phyloP scores from a whole-genome alignment of 2,888 invertebrate genomes.

The Molanna angustata region DNA sequence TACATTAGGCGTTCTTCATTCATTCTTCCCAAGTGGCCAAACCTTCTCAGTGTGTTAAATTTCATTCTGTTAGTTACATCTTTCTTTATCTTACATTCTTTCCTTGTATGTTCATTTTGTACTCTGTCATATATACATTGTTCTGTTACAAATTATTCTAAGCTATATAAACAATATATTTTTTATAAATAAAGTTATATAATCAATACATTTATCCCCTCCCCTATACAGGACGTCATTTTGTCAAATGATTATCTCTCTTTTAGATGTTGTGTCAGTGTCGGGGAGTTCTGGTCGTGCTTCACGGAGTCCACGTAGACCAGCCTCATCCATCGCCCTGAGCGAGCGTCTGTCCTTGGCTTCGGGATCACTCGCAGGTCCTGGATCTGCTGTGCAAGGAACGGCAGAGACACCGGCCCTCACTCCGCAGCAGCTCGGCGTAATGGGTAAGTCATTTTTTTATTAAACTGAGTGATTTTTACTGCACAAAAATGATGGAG shows the following conservation, averaged over 20 bases:
- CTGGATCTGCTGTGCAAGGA: conserved; percentile 45
- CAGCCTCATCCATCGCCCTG: conserved; percentile 46
- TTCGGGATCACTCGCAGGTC: conserved; percentile 61
- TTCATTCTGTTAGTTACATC: too few relatives aligned
- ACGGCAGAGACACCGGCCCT: conserved; percentile 60
- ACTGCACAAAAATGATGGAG: too few relatives aligned
- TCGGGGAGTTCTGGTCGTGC: conserved; percentile 64
- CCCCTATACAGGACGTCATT: neutral
- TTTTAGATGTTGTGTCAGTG: conserved; percentile 58
- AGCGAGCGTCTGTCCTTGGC: conserved; percentile 68
- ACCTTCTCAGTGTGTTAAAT: too few relatives aligned
- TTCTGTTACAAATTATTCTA: too few relatives aligned
- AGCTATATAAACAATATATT: too few relatives aligned
- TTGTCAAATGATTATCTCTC: conserved; percentile 4
- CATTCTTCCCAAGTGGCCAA: too few relatives aligned
- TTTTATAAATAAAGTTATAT: neutral
- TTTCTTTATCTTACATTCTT: too few relatives aligned
- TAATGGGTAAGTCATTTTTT: conserved; percentile 71
- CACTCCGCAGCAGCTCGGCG: conserved; percentile 84
- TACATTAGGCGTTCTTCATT: too few relatives aligned
- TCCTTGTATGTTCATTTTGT: neutral
- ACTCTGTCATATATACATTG: neutral
- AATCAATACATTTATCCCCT: neutral
- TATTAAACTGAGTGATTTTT: too few relatives aligned
- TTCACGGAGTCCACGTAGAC: conserved; percentile 53